A percentile compares a stretch with the other conserved stretches of the same genome.
These are phyloP conservation scores for Lanistes nyassanus DNA, from an alignment of 1,140 invertebrate genomes.

Conservation along the genomic window DNA sequence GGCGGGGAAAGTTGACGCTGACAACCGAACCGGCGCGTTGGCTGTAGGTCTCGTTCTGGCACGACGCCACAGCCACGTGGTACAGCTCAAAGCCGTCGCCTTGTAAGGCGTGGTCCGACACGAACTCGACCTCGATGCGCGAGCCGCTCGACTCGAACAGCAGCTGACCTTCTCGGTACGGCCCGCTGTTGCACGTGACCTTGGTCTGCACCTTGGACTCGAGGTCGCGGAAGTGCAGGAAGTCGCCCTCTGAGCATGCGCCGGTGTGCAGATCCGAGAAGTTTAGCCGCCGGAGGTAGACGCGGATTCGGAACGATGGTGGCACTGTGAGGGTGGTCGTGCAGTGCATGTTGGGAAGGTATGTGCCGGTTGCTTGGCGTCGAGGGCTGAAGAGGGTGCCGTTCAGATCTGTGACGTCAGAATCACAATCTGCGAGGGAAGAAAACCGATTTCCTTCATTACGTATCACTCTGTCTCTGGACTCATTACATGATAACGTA, in stretches of 20 bases:
- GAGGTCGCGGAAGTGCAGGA: slow-evolving; percentile 8
- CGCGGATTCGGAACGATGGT: not conserved
- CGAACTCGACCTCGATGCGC: slow-evolving; percentile 22
- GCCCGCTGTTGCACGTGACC: not conserved
- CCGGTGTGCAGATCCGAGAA: slow-evolving; percentile 16
- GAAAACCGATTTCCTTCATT: not conserved
- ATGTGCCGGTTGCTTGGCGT: slow-evolving; percentile 8
- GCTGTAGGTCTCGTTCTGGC: slow-evolving; percentile 36
- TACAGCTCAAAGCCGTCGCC: slow-evolving; percentile 32
- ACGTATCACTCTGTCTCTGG: too few species aligned
- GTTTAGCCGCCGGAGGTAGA: slow-evolving; percentile 15
- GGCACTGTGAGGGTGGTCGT: slow-evolving; percentile 3
- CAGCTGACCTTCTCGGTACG: not conserved
- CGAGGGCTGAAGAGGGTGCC: slow-evolving; percentile 21
- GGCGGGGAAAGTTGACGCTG: slow-evolving; percentile 35
- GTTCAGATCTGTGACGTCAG: not conserved
- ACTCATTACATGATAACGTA: too few species aligned
- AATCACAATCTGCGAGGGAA: slow-evolving; percentile 10
- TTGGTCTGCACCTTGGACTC: not conserved
- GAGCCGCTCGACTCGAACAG: slow-evolving; percentile 28
- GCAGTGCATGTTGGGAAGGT: slow-evolving; percentile 28
- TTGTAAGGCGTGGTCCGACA: slow-evolving; percentile 32
- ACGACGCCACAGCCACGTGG: slow-evolving; percentile 29
- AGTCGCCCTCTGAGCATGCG: not conserved
- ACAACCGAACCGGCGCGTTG: slow-evolving; percentile 10